phyloP scores from a whole-genome alignment of 2,888 invertebrate species.

The Pachymerium ferrugineum region DNA sequence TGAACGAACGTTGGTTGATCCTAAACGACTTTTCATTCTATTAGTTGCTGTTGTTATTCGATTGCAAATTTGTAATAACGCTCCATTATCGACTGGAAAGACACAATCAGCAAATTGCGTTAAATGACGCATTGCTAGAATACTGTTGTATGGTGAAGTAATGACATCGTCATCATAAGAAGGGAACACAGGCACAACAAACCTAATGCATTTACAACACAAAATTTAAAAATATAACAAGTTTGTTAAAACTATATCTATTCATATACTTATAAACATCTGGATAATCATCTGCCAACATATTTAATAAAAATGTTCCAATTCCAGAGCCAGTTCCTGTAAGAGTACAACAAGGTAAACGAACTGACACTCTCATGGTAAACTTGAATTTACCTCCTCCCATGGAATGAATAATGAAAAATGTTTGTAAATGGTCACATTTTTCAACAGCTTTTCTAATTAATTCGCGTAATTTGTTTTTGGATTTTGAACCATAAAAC shows the following conservation, averaged over 20 bases:
- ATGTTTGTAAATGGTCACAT: constrained; percentile 50
- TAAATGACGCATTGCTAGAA: constrained; percentile 48
- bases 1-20: neutral
- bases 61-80: constrained; percentile 36
- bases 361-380: neutral
- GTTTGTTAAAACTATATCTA: neutral
- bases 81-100: constrained; percentile 50
- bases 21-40: neutral
- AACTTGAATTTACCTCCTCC: constrained; percentile 46
- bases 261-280: constrained; percentile 40
- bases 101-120: constrained; percentile 50
- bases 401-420: constrained; percentile 51
- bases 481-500: constrained; percentile 48
- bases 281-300: constrained; percentile 49
- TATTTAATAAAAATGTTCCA: constrained; percentile 46
- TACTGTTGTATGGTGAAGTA: constrained; percentile 50
- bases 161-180: constrained; percentile 50
- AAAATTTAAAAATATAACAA: neutral
- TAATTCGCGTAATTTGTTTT: constrained; percentile 45
- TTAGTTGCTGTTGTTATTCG: constrained; percentile 30
- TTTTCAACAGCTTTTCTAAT: constrained; percentile 47
- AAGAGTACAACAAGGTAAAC: constrained; percentile 41
- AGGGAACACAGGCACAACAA: constrained; percentile 51
- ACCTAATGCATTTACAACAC: constrained; percentile 42
- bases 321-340: constrained; percentile 48